These are phyloP conservation scores for Oryzias celebensis DNA, from an alignment of 2,113 vertebrate species.

Conservation along the genomic window DNA sequence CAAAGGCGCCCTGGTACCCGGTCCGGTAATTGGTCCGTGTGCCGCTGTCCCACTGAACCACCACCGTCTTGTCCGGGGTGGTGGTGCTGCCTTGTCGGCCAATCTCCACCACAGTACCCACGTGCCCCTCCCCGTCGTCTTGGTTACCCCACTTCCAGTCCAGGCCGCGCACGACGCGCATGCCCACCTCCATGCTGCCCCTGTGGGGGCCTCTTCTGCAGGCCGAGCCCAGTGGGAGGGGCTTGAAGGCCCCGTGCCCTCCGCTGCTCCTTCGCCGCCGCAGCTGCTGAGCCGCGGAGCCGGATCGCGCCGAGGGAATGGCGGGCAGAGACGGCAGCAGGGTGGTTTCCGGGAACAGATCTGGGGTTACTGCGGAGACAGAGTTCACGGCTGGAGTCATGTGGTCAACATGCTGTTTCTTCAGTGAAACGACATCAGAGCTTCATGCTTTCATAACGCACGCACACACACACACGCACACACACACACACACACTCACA, in stretches of 20 bases:
- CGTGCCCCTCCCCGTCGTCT: slow-evolving; percentile 93
- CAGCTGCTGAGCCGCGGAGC: slow-evolving; percentile 37
- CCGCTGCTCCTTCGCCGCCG: slow-evolving; percentile 54
- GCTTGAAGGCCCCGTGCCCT: slow-evolving; percentile 43
- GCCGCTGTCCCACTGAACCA: slow-evolving; percentile 98
- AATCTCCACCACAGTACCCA: slow-evolving; percentile 96
- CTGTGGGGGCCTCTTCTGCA: slow-evolving; percentile 51
- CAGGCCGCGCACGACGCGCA: slow-evolving; percentile 92
- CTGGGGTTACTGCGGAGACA: slow-evolving; percentile 66
- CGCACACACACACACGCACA: no score
- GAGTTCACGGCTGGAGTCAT: no score
- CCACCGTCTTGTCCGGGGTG: slow-evolving; percentile 94
- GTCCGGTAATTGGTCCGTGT: slow-evolving; percentile 97
- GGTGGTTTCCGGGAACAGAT: slow-evolving; percentile 72
- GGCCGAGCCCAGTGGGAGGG: slow-evolving; percentile 47
- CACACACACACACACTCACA: no score
- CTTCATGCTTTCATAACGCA: no score
- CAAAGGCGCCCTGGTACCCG: slow-evolving; percentile 92
- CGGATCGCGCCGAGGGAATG: slow-evolving; percentile 46
- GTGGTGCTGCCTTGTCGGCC: slow-evolving; percentile 94
- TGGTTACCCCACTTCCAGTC: slow-evolving; percentile 99
- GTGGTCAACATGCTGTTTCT: no score
- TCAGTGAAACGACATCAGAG: no score
- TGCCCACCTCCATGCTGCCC: slow-evolving; percentile 94
- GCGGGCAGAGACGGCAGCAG: slow-evolving; percentile 62